phyloP scores from a whole-genome alignment of 2,113 vertebrate genomes.

The Pavo muticus region DNA sequence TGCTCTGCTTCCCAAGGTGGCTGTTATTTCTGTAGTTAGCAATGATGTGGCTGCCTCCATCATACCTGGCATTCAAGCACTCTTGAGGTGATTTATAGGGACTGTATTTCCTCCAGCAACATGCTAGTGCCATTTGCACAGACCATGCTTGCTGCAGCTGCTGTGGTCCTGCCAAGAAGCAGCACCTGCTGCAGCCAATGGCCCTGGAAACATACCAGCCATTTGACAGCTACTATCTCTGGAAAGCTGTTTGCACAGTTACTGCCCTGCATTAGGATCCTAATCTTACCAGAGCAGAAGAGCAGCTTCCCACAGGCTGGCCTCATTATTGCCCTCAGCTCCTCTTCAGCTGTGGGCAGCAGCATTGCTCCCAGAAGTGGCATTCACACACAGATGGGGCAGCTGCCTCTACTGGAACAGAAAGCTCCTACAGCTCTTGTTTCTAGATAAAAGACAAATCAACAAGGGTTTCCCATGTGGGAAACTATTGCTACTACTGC shows the following conservation, averaged over 20 bases:
- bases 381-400: not conserved
- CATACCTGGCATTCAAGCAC: not conserved
- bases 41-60: not conserved
- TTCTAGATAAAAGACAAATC: not conserved
- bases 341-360: rapidly evolving
- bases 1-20: rapidly evolving
- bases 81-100: not conserved
- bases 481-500: not conserved
- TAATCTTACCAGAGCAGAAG: not conserved
- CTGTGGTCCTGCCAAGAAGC: rapidly evolving
- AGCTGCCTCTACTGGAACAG: rapidly evolving
- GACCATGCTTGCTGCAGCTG: not conserved
- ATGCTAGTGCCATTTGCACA: not conserved
- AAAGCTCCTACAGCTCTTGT: not conserved
- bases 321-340: not conserved
- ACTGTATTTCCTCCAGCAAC: not conserved
- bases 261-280: not conserved
- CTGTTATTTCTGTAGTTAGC: not conserved
- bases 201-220: rapidly evolving
- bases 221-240: not conserved
- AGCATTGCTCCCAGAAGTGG: not conserved
- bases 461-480: not conserved
- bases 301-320: not conserved
- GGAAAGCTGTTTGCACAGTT: not conserved
- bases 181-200: not conserved